phyloP scores from a whole-genome alignment of 2,797 vertebrate genomes.

The Enoplosus armatus region DNA sequence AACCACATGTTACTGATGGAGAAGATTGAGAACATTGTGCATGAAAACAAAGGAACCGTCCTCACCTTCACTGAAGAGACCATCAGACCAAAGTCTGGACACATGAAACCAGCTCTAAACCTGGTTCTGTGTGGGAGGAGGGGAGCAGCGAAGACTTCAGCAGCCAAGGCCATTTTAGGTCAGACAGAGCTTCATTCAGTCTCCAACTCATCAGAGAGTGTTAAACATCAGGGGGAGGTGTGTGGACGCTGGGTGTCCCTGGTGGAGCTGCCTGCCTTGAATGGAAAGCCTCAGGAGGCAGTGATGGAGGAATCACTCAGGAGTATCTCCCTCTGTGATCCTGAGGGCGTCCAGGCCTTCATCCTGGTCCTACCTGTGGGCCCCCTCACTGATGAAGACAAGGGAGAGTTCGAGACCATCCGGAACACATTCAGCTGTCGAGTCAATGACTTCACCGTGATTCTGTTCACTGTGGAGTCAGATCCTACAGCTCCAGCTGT shows the following conservation, averaged over 20 bases:
- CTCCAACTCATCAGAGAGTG: slow-evolving; percentile 7
- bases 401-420: no score
- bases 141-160: no score
- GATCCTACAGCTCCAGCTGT: no score
- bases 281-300: slow-evolving; percentile 58
- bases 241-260: slow-evolving; percentile 28
- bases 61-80: no score
- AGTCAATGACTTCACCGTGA: no score
- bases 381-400: no score
- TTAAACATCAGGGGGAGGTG: slow-evolving; percentile 40
- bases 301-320: slow-evolving; percentile 84
- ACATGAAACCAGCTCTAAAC: slow-evolving; percentile 10
- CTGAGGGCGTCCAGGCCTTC: slow-evolving; percentile 76
- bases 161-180: slow-evolving; percentile 21
- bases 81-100: neutral
- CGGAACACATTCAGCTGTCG: no score
- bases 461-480: no score
- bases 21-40: slow-evolving; percentile 11
- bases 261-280: slow-evolving; percentile 70
- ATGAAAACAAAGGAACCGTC: slow-evolving; percentile 1
- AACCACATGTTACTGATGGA: neutral
- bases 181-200: slow-evolving; percentile 1
- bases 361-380: slow-evolving; percentile 52
- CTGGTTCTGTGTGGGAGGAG: no score
- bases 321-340: slow-evolving; percentile 65